Conservation (phyloP, 1,140 invertebrate species). For the Rhizoglyphus robini region DNA sequence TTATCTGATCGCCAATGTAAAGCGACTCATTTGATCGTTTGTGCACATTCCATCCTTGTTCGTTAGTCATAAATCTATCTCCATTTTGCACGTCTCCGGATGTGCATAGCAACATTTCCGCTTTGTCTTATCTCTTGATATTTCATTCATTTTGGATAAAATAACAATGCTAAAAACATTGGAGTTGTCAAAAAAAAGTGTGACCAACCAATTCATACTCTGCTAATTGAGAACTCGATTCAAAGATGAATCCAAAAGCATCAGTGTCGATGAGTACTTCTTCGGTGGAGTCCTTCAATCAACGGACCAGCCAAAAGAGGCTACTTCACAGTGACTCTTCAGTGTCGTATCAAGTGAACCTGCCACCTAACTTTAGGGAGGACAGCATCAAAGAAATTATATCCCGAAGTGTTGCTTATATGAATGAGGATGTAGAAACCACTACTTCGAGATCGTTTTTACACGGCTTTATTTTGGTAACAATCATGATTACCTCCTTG, state of each 20-base stretch:
- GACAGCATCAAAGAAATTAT: slow-evolving; percentile 1
- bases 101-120: neutral
- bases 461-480: slow-evolving; percentile 19
- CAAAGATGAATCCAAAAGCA: neutral
- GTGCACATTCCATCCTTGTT: neutral
- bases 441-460: slow-evolving; percentile 14
- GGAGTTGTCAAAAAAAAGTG: too few relatives aligned
- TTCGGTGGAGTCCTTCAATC: neutral
- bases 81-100: neutral
- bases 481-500: slow-evolving; percentile 20
- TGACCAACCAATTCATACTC: too few relatives aligned
- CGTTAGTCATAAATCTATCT: neutral
- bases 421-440: slow-evolving; percentile 15
- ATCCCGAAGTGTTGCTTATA: neutral
- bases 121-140: neutral
- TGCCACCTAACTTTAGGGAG: neutral
- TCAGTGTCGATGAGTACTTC: neutral
- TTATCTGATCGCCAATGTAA: neutral
- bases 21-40: too few relatives aligned
- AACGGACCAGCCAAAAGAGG: slow-evolving; percentile 1
- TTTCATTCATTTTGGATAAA: too few relatives aligned
- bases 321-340: neutral
- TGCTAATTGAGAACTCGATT: too few relatives aligned
- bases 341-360: slow-evolving; percentile 4
- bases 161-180: too few relatives aligned